phyloP scores from a whole-genome alignment of 2,113 vertebrate genomes.

The Amazona guildingii region DNA sequence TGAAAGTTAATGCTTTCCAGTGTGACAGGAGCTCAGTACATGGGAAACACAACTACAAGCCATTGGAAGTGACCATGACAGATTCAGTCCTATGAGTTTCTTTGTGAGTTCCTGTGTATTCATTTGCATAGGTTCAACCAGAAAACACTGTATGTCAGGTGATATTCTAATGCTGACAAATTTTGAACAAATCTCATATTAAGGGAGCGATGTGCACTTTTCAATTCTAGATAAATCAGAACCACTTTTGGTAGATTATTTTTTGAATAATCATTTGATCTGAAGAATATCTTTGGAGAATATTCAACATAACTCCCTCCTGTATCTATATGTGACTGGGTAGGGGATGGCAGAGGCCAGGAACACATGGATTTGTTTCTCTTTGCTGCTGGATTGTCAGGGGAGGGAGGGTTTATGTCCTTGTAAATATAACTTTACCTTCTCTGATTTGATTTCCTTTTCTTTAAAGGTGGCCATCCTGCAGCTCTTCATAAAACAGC shows the following conservation, averaged over 20 bases:
- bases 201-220: neutral
- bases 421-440: neutral
- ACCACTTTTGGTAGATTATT: neutral
- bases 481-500: neutral
- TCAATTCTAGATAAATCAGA: neutral
- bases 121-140: neutral
- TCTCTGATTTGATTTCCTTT: neutral
- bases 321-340: fast-evolving
- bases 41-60: neutral
- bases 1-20: neutral
- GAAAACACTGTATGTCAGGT: neutral
- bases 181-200: neutral
- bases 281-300: neutral
- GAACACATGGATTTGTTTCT: neutral
- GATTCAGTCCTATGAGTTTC: neutral
- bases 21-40: neutral
- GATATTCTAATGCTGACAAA: neutral
- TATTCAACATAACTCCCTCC: neutral
- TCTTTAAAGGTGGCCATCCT: neutral
- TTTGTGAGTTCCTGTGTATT: neutral
- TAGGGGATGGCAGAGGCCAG: neutral
- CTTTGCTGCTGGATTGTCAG: neutral
- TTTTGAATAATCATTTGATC: neutral
- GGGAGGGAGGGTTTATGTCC: fast-evolving
- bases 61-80: neutral